A percentile compares a stretch with the other conserved stretches of the same genome.
Evolutionary conservation across 1,140 invertebrate genomes (phyloP).

Genomic region (Glossosoma conforme): DNA sequence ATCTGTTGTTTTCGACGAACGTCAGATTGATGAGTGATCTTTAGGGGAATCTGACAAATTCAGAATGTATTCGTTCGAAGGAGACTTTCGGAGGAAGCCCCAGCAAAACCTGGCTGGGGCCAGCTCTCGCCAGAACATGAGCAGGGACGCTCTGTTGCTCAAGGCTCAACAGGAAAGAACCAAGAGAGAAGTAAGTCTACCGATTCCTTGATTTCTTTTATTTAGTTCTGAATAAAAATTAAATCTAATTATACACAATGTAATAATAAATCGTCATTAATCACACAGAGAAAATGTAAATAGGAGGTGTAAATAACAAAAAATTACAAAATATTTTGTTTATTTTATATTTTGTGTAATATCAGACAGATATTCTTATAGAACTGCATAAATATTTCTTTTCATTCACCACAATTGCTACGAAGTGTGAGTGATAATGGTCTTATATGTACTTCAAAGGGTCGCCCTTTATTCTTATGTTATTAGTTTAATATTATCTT

Average conservation of each 20-base stretch:
- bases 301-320: no score
- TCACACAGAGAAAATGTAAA: no score
- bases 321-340: no score
- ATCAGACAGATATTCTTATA: no score
- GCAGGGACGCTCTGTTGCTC: conserved; percentile 72
- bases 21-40: background rate
- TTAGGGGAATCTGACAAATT: background rate
- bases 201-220: background rate
- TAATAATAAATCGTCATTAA: no score
- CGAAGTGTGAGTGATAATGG: no score
- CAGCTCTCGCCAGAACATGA: conserved; percentile 61
- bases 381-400: no score
- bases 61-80: conserved; percentile 81
- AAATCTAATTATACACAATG: background rate
- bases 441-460: no score
- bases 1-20: conserved; percentile 3
- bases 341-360: no score
- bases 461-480: no score
- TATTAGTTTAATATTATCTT: no score
- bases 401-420: no score
- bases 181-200: conserved; percentile 68
- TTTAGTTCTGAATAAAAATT: conserved; percentile 12
- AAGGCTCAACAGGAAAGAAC: conserved; percentile 77
- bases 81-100: conserved; percentile 81
- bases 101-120: conserved; percentile 87